Base-by-base conservation (phyloP, 2,888 invertebrate genomes). In the Gandaritis pyraliata region DNA sequence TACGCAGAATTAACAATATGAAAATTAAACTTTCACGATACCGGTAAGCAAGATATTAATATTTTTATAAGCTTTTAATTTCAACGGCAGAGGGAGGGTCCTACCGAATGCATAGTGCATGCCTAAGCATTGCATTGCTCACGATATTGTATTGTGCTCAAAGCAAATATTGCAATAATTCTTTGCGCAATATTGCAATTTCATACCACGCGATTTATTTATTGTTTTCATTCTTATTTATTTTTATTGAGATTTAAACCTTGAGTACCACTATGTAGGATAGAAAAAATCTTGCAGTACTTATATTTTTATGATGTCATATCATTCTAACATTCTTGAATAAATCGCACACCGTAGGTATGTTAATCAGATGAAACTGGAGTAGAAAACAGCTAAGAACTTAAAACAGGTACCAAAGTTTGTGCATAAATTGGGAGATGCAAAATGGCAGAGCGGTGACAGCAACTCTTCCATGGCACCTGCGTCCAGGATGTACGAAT, bases 391-490 rank as follows among this genome's bases (percentile, higher is more conserved):
- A 62, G 68, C 61, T 57, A 57, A 64, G 47, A 77, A 74, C 69
- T 73, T 69, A 60, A 70, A 70, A 71, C n/a, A n/a, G n/a, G n/a
- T 71, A 74, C 70, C 63, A 60, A 80, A 86, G 77, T 86, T 85
- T 70, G 58, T 70, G 81, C 78, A 86, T 86, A 86, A 86, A 85
- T 86, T 85, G 73, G 66, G 72, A 83, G 77, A 82, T 80, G 73
- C 71, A 70, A 74, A 82, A 81, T 76, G 71, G 77, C 74, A 68
- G 69, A 63, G 70, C 70, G 73, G 75, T 64, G 74, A 75, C 73
- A 69, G 81, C 68, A 83, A 83, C 85, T 85, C 78, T 82, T 81
- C 81, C 77, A 75, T 69, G 72, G 74, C 85, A 88, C 86, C 86
- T 87, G 88, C 75, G 82, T 76, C 80, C 77, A 74, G 75, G 75